Base-by-base conservation (phyloP, 1,140 invertebrate genomes). In the Drosophila simulans region DNA sequence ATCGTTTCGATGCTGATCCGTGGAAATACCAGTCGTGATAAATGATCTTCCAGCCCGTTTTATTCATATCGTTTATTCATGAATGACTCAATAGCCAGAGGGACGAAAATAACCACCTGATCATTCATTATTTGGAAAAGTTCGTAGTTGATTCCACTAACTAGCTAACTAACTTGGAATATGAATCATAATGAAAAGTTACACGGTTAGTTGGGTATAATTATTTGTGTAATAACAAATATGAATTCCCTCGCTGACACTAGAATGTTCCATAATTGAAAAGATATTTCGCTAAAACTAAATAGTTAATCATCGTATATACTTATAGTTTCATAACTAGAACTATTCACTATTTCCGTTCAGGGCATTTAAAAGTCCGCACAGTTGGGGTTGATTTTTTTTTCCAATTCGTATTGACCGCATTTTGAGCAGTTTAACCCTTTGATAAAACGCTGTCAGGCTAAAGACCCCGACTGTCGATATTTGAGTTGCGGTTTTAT, bases 371-470 rank as follows among this genome's bases (percentile, higher is more conserved):
- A 35, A 59, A 60, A 59, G 39, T 63, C 35, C 1, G 20, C 11
- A 42, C 3, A 15, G n/a, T 15, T 8, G 2, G 25, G 1, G 8
- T 22, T 22, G 35, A 27, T 60, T 56, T n/a, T 31, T 27, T 62
- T 42, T 40, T 35, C 5, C 0, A 39, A 53, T 59, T 59, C 59
- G 25, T 63, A 11, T 31, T 34, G 54, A 42, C 54, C 42, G 59
- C 5, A 25, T 31, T 42, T 58, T 42, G 46, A 59, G 42, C 54
- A 42, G 25, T 35, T 63, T 63, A 63, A 63, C 27, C 59, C 59
- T 20, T 63, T 63, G 59, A 58, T 42, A 63, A 62, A 62, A 64
- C 7, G 12, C 17, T 68, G 45, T 64, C 59, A 42, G 64, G 64
- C 64, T 68, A 62, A 48, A 66, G 64, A 68, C 63, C 63, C 27